Evolutionary conservation across 2,797 vertebrate genomes (phyloP).

Genomic region (Mico argentatus): DNA sequence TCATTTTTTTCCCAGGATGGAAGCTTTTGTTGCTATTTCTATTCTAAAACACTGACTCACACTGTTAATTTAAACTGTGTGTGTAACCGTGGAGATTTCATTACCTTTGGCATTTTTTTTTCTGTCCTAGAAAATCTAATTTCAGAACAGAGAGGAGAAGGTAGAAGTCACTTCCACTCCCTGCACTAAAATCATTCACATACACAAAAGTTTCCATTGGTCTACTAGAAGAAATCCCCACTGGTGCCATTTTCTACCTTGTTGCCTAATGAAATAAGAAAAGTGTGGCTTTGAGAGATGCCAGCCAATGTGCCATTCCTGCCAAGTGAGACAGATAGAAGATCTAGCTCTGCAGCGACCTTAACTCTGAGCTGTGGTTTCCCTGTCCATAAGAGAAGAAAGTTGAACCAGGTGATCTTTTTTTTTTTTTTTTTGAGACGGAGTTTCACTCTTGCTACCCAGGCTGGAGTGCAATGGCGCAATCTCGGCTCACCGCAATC

Average conservation of each 20-base stretch:
- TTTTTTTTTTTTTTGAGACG: too few species aligned
- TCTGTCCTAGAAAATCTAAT: conserved; percentile 82
- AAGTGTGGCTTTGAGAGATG: background rate
- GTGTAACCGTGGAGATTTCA: conserved; percentile 75
- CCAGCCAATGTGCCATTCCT: accelerated
- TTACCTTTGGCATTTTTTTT: conserved; percentile 80
- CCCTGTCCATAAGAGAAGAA: background rate
- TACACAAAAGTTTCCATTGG: background rate
- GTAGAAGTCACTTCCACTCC: conserved; percentile 52
- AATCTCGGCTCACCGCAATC: too few species aligned
- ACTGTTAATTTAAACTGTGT: conserved; percentile 73
- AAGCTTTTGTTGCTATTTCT: conserved; percentile 72
- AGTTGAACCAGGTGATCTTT: background rate
- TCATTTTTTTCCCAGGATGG: conserved; percentile 52
- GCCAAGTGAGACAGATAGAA: background rate
- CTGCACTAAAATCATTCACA: conserved; percentile 65
- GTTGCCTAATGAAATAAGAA: background rate
- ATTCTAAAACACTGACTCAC: conserved; percentile 80
- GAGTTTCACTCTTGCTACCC: too few species aligned
- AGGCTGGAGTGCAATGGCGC: too few species aligned
- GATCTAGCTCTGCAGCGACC: background rate
- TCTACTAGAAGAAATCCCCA: background rate
- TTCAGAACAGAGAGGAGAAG: conserved; percentile 72
- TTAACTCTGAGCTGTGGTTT: background rate
- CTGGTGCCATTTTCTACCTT: background rate